phyloP scores from a whole-genome alignment of 2,888 invertebrate species.

The Drosophila neoperkinsi region DNA sequence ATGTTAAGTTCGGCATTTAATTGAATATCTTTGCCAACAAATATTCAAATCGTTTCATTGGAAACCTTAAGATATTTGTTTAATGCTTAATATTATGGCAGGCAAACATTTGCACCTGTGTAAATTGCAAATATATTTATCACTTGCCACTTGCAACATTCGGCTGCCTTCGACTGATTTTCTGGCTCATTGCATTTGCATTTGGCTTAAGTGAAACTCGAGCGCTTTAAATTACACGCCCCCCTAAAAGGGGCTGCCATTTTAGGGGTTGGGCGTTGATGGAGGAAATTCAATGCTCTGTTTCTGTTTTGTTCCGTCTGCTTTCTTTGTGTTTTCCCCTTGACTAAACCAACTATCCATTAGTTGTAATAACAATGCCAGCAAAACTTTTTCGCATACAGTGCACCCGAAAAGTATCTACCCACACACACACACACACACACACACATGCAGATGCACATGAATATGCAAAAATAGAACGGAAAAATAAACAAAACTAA shows the following conservation, averaged over 20 bases:
- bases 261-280: background rate
- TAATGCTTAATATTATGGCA: background rate
- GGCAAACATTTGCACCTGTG: background rate
- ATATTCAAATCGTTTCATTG: background rate
- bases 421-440: too few relatives aligned
- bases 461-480: conserved; percentile 25
- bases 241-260: background rate
- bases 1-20: background rate
- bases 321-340: background rate
- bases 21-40: background rate
- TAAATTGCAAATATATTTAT: conserved; percentile 12
- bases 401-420: too few relatives aligned
- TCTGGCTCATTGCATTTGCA: conserved; percentile 76
- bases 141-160: conserved; percentile 33
- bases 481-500: conserved; percentile 34
- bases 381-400: background rate
- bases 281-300: background rate
- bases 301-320: background rate
- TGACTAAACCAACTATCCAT: conserved; percentile 60
- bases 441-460: too few relatives aligned
- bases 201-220: conserved; percentile 67
- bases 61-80: background rate
- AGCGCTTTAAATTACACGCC: conserved; percentile 66
- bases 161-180: conserved; percentile 58
- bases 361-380: conserved; percentile 69